Base-by-base conservation (phyloP, 2,888 invertebrate genomes). In the Hyposoter didymator region DNA sequence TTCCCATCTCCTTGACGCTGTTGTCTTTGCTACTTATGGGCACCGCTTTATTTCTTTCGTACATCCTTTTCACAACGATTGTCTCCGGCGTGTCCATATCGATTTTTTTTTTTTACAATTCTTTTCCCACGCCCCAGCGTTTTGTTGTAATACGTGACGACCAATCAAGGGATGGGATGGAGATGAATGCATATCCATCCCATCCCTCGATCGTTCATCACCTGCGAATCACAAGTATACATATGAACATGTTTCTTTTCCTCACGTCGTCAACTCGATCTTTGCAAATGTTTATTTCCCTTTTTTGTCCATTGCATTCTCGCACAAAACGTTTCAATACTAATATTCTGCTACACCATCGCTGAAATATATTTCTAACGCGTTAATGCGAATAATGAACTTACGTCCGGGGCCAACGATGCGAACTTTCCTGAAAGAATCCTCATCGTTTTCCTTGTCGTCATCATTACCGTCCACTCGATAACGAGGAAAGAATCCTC, bases 161-260 rank as follows among this genome's bases (percentile, higher is more conserved):
- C n/a, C n/a, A n/a, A n/a, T n/a, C n/a, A n/a, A n/a, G n/a, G n/a
- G n/a, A n/a, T n/a, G n/a, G n/a, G n/a, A n/a, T n/a, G n/a, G n/a
- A n/a, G n/a, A n/a, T n/a, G n/a, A n/a, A n/a, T n/a, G n/a, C 12
- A 64, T 64, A 32, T 64, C 64, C 35, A 39, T 64, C 64, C 39
- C 64, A 64, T n/a, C n/a, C n/a, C 64, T 64, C 39, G 64, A 64
- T 64, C 39, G 35, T 64, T 64, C 35, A 64, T 64, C 32, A 64
- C 64, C 64, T 64, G 64, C 64, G 64, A 64, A 64, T 64, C 64
- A 64, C 64, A 64, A 64, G 64, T 64, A 35, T 64, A 64, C 64
- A 32, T 32, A 35, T 64, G 64, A 64, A 64, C 14, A 64, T 64
- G 64, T 64, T 64, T 64, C 64, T 17, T 64, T 64, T 64, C 64